phyloP scores from a whole-genome alignment of 2,797 vertebrate species.

The Spea hammondii region DNA sequence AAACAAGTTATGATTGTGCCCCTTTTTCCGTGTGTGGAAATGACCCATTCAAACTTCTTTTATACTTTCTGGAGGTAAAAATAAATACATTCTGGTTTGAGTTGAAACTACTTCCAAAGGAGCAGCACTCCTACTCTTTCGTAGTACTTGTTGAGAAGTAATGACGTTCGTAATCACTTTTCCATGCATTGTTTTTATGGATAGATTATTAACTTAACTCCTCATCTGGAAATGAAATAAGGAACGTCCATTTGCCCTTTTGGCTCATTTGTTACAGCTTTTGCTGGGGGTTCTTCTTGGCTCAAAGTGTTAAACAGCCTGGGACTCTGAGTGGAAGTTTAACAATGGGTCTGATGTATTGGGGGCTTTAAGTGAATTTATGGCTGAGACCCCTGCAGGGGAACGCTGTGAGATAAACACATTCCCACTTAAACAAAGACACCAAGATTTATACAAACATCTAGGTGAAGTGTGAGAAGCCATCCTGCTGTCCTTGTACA shows the following conservation, averaged over 20 bases:
- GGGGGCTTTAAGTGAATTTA: constrained; percentile 30
- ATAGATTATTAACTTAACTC: constrained; percentile 33
- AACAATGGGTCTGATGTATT: constrained; percentile 35
- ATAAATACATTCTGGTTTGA: no score
- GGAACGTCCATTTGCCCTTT: constrained; percentile 31
- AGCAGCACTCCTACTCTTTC: no score
- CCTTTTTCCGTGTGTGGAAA: no score
- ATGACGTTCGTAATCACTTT: no score
- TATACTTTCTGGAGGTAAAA: no score
- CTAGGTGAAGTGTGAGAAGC: background rate
- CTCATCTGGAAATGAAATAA: constrained; percentile 41
- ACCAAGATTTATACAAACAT: constrained; percentile 12
- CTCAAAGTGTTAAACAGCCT: constrained; percentile 39
- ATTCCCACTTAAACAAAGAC: constrained; percentile 42
- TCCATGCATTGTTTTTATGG: no score
- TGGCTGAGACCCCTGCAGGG: constrained; percentile 29
- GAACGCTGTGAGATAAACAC: constrained; percentile 22
- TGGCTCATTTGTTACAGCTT: constrained; percentile 30
- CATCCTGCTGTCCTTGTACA: background rate
- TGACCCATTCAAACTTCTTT: no score
- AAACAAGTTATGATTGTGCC: no score
- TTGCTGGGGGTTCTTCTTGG: constrained; percentile 14
- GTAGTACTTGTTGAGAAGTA: no score
- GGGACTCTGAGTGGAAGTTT: constrained; percentile 6
- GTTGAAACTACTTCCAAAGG: no score